A percentile compares a stretch with the other conserved stretches of the same genome.
Evolutionary conservation across 2,888 invertebrate species (phyloP).

Genomic region (Noctua janthe): DNA sequence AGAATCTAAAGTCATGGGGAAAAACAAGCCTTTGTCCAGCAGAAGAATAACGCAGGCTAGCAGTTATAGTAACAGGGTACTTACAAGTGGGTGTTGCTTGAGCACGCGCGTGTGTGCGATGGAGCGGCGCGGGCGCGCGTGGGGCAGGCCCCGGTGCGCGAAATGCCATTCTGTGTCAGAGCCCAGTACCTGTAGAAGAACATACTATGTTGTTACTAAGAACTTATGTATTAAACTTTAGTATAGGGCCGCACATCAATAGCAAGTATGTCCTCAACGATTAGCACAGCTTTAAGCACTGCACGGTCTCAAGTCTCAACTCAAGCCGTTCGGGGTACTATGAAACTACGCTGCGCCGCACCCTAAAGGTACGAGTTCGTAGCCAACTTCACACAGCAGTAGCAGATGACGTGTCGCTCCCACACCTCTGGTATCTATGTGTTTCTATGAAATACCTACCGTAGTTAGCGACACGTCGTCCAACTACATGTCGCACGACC

Average conservation of each 20-base stretch:
- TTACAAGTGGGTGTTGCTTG: slow-evolving; percentile 98
- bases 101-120: slow-evolving; percentile 96
- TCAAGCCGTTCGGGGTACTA: background rate
- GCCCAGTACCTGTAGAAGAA: slow-evolving; percentile 93
- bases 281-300: background rate
- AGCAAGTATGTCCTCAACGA: no score
- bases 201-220: background rate
- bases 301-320: background rate
- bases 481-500: no score
- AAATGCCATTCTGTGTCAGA: slow-evolving; percentile 98
- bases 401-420: no score
- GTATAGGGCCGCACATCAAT: background rate
- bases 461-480: no score
- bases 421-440: no score
- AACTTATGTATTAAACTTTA: background rate
- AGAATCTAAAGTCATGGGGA: no score
- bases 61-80: slow-evolving; percentile 77
- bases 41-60: background rate
- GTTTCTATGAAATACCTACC: no score
- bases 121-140: slow-evolving; percentile 96
- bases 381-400: no score
- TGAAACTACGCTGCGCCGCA: background rate
- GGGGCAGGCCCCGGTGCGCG: slow-evolving; percentile 97
- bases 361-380: no score
- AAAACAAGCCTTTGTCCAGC: no score